Evolutionary conservation across 2,113 vertebrate species (phyloP).

Genomic region (Oostethus manadensis): DNA sequence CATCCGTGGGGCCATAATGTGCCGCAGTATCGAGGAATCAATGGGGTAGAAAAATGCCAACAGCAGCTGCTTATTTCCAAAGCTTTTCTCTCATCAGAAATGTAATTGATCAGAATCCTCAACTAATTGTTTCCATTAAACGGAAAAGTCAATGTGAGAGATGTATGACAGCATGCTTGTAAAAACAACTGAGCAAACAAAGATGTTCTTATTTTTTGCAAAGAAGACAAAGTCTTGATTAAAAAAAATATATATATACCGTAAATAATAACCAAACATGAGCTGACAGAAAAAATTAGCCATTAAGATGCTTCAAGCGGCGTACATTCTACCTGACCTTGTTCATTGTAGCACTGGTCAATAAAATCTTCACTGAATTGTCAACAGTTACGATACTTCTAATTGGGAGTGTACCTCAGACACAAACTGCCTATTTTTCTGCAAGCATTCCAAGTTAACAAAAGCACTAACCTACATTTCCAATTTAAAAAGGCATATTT

Average conservation of each 20-base stretch:
- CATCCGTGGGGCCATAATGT: slow-evolving; percentile 74
- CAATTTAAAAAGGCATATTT: no score
- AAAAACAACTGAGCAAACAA: slow-evolving; percentile 12
- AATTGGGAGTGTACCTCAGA: not conserved
- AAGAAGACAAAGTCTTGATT: slow-evolving; percentile 1
- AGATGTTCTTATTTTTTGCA: not conserved
- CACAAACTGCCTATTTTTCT: not conserved
- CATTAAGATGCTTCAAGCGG: slow-evolving; percentile 14
- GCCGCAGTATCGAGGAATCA: slow-evolving; percentile 79
- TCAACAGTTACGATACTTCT: not conserved
- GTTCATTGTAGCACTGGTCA: not conserved
- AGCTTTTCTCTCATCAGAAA: slow-evolving; percentile 70
- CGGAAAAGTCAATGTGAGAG: no score
- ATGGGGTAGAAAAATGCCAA: slow-evolving; percentile 83
- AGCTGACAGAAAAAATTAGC: slow-evolving; percentile 10
- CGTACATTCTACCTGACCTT: slow-evolving; percentile 1
- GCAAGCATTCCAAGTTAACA: not conserved
- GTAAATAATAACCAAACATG: not conserved
- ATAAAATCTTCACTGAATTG: slow-evolving; percentile 1
- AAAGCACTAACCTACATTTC: no score
- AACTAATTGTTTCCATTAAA: no score
- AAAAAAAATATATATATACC: no score
- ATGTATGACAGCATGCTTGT: no score
- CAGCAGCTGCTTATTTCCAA: slow-evolving; percentile 77
- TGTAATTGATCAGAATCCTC: slow-evolving; percentile 70